Percentiles rank a stretch among this genome's conserved stretches.
Conservation (phyloP, 2,797 vertebrate species). For the Halcyon leucocephala region DNA sequence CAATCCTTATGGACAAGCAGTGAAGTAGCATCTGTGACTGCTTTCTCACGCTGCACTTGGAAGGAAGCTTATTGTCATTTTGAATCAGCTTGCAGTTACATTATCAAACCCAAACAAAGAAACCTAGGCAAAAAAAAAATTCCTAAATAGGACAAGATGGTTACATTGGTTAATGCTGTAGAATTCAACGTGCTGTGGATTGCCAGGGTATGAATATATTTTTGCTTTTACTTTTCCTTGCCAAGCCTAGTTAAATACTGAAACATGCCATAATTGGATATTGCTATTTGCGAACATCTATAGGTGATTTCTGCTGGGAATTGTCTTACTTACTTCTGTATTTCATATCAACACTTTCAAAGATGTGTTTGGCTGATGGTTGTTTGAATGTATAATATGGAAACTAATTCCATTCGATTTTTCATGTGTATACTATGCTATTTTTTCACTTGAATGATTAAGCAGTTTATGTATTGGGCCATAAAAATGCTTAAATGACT, state of each 20-base stretch:
- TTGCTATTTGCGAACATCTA: constrained; percentile 3
- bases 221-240: constrained; percentile 41
- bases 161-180: constrained; percentile 21
- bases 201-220: constrained; percentile 24
- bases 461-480: neutral
- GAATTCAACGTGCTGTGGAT: neutral
- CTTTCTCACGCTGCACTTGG: neutral
- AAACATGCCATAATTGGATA: neutral
- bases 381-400: neutral
- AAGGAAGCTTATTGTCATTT: neutral
- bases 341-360: neutral
- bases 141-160: constrained; percentile 73
- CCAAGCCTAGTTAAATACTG: constrained; percentile 29
- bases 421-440: neutral
- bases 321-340: neutral
- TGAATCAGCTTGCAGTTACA: neutral
- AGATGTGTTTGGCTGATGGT: neutral
- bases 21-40: neutral
- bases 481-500: neutral
- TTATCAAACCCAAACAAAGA: constrained; percentile 12
- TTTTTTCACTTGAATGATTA: neutral
- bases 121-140: constrained; percentile 27
- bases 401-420: neutral
- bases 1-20: neutral
- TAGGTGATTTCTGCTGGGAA: neutral